These are phyloP conservation scores for Pitangus sulphuratus DNA, from an alignment of 2,797 vertebrate genomes.

Conservation along the genomic window DNA sequence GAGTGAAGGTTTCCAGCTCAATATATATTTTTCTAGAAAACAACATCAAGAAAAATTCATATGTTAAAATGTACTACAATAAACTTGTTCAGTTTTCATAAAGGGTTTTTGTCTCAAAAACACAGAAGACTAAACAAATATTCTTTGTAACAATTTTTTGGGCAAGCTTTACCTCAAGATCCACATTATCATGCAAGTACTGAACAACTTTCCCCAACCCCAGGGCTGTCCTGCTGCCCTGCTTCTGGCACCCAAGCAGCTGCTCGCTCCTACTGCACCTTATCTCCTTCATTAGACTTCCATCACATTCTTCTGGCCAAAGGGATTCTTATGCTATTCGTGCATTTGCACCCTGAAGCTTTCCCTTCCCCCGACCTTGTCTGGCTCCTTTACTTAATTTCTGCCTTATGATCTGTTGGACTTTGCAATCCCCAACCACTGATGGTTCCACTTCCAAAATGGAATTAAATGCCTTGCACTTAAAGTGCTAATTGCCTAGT, in stretches of 20 bases:
- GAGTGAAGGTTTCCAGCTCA: background rate
- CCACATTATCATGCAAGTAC: background rate
- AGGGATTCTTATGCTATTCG: background rate
- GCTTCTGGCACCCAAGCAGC: background rate
- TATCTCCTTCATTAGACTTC: background rate
- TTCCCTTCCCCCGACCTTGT: background rate
- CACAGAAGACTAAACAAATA: background rate
- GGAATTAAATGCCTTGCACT: slow-evolving; percentile 46
- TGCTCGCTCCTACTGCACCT: rapidly evolving
- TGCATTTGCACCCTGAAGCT: background rate
- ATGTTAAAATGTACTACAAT: background rate
- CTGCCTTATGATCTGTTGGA: background rate
- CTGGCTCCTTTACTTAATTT: background rate
- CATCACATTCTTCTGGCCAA: background rate
- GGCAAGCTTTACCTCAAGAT: background rate
- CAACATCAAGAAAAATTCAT: background rate
- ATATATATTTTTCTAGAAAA: background rate
- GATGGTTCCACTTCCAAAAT: background rate
- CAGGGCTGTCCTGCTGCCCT: background rate
- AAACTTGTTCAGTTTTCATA: background rate
- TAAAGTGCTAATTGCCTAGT: slow-evolving; percentile 68
- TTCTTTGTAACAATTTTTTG: background rate
- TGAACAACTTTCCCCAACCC: background rate
- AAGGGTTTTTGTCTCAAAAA: background rate
- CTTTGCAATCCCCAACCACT: background rate